Conservation (phyloP, 2,797 vertebrate species). For the Erpetoichthys calabaricus region DNA sequence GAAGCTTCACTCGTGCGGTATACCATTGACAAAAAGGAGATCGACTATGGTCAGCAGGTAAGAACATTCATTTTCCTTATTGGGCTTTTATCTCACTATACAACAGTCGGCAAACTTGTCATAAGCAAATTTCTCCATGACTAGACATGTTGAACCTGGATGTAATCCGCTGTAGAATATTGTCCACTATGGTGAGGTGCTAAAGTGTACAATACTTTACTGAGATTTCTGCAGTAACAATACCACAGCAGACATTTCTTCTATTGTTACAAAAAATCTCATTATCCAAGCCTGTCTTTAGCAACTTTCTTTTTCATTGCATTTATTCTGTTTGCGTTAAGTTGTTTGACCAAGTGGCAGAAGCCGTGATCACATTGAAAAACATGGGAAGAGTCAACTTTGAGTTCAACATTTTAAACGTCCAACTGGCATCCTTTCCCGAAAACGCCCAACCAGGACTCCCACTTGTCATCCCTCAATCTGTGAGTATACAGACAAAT, state of each 20-base stretch:
- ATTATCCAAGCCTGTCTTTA: too few species aligned
- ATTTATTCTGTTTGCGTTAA: constrained; percentile 18
- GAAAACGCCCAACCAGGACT: constrained; percentile 37
- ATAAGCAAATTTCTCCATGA: too few species aligned
- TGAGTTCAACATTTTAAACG: constrained; percentile 38
- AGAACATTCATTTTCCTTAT: background rate
- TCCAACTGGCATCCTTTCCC: constrained; percentile 13
- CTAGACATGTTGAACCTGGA: too few species aligned
- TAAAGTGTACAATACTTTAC: too few species aligned
- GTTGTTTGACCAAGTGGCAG: constrained; percentile 50
- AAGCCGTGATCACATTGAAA: constrained; percentile 49
- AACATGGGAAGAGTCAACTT: constrained; percentile 66
- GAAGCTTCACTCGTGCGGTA: constrained; percentile 64
- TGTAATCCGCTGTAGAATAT: too few species aligned
- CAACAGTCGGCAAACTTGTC: too few species aligned
- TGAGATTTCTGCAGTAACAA: too few species aligned
- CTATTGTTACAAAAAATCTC: too few species aligned
- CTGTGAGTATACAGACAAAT: constrained; percentile 40
- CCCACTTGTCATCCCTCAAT: constrained; percentile 48
- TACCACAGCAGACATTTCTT: too few species aligned
- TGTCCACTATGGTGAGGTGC: background rate
- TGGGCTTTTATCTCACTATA: too few species aligned
- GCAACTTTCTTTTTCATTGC: too few species aligned
- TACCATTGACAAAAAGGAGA: constrained; percentile 37
- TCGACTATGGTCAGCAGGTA: constrained; percentile 72